phyloP scores from a whole-genome alignment of 2,888 invertebrate species.

The Allygus modestus region DNA sequence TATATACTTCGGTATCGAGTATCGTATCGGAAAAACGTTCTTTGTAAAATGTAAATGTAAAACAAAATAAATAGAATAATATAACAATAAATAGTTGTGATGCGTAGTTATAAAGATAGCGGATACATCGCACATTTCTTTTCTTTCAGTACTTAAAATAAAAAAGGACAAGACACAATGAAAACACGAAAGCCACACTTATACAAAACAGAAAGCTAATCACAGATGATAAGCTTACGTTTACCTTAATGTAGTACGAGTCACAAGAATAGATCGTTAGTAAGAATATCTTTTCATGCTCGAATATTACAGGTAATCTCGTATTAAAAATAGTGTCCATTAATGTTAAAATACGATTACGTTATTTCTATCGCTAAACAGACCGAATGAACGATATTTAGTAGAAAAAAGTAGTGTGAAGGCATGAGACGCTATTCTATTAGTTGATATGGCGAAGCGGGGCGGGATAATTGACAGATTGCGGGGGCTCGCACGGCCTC shows the following conservation, averaged over 20 bases:
- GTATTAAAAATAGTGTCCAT: conserved; percentile 58
- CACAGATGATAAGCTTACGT: conserved; percentile 12
- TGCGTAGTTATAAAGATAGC: not conserved
- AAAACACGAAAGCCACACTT: conserved; percentile 24
- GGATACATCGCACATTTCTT: not conserved
- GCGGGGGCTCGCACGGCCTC: conserved; percentile 36
- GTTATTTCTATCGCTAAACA: conserved; percentile 3
- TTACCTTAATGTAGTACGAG: not conserved
- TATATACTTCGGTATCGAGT: not conserved
- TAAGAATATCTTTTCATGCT: conserved; percentile 42
- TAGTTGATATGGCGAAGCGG: conserved; percentile 55
- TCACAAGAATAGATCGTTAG: conserved; percentile 15
- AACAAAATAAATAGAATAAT: conserved; percentile 6
- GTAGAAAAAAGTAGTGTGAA: conserved; percentile 44
- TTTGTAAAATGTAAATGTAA: not conserved
- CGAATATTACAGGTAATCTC: conserved; percentile 1
- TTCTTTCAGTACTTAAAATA: not conserved
- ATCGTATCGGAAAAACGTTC: not conserved
- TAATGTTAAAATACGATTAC: conserved; percentile 45
- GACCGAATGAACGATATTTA: conserved; percentile 37
- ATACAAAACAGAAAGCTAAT: conserved; percentile 21
- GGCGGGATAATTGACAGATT: conserved; percentile 57
- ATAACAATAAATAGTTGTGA: not conserved
- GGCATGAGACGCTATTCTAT: conserved; percentile 19
- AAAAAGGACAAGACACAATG: conserved; percentile 27